Percentiles rank a stretch among this genome's conserved stretches.
Conservation (phyloP, 2,113 vertebrate species). For the Piaya cayana region DNA sequence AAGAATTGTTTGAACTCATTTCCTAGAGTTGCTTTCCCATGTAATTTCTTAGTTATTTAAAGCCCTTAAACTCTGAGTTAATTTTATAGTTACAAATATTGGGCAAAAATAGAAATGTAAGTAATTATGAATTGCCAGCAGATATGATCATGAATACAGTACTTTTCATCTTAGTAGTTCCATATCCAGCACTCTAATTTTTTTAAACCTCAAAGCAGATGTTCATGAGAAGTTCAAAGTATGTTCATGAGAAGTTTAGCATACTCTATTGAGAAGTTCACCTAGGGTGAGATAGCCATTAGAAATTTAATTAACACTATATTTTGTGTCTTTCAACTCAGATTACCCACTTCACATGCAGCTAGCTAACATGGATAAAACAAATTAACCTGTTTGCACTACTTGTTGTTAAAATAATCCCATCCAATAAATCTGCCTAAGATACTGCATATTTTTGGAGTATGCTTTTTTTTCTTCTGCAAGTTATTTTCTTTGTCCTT, state of each 20-base stretch:
- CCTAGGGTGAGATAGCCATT: neutral
- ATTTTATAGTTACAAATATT: neutral
- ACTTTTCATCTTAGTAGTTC: neutral
- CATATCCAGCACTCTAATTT: neutral
- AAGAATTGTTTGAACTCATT: neutral
- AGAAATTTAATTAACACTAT: constrained; percentile 30
- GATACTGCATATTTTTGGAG: neutral
- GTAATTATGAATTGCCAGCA: neutral
- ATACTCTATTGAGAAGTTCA: constrained; percentile 2
- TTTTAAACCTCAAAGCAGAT: neutral
- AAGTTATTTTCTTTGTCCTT: neutral
- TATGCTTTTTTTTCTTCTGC: neutral
- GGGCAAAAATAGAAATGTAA: neutral
- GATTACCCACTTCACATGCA: neutral
- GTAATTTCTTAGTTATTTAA: neutral
- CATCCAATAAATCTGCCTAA: neutral
- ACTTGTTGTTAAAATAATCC: neutral
- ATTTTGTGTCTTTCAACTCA: constrained; percentile 19
- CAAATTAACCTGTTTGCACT: constrained; percentile 23
- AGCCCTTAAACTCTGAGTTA: neutral
- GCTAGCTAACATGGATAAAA: neutral
- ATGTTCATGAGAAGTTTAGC: neutral
- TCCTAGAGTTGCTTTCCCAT: neutral
- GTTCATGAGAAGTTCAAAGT: neutral
- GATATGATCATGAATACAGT: neutral